phyloP scores from a whole-genome alignment of 1,140 invertebrate species.

The Cryptotermes secundus region DNA sequence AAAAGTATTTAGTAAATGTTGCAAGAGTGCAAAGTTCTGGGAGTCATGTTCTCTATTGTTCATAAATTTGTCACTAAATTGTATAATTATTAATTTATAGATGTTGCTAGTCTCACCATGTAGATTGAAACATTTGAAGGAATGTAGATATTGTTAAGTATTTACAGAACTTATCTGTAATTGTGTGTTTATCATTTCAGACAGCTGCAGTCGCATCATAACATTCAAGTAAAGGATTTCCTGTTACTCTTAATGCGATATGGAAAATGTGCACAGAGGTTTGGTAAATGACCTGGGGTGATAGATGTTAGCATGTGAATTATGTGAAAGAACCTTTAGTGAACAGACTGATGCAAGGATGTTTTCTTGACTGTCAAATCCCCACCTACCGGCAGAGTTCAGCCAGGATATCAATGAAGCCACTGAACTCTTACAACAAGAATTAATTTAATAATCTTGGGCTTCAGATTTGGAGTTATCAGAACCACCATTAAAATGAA shows the following conservation, averaged over 20 bases:
- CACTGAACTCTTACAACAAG: too few relatives aligned
- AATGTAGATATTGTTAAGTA: background rate
- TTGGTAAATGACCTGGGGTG: background rate
- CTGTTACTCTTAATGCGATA: background rate
- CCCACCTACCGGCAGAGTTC: background rate
- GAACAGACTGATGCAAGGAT: background rate
- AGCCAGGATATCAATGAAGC: background rate
- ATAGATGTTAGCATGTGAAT: background rate
- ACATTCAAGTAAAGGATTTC: constrained; percentile 2
- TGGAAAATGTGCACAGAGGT: constrained; percentile 17
- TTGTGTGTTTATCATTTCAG: background rate
- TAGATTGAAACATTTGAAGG: background rate
- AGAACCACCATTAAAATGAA: too few relatives aligned
- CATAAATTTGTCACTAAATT: too few relatives aligned
- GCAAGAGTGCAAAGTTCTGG: too few relatives aligned
- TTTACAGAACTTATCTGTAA: background rate
- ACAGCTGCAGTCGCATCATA: constrained; percentile 24
- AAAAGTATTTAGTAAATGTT: too few relatives aligned
- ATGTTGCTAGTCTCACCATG: too few relatives aligned
- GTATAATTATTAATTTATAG: too few relatives aligned
- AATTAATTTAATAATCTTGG: too few relatives aligned
- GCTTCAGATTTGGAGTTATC: too few relatives aligned
- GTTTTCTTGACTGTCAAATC: background rate
- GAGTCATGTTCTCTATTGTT: too few relatives aligned
- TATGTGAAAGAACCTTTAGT: background rate